Base-by-base conservation (phyloP, 2,888 invertebrate species). In the Busseola fusca region DNA sequence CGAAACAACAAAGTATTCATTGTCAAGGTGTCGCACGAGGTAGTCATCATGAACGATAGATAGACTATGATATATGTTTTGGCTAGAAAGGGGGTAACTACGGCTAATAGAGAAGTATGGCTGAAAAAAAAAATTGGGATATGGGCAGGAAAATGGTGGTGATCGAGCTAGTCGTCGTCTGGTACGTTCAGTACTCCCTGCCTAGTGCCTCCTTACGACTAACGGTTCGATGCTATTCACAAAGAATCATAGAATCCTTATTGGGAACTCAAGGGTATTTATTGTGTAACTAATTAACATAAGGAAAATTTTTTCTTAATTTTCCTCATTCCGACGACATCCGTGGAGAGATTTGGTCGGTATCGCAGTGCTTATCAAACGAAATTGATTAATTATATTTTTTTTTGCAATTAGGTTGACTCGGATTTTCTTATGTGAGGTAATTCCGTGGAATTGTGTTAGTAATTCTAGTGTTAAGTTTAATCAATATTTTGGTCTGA, bases 301-400 rank as follows among this genome's bases (percentile, higher is more conserved):
- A 45, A 56, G 12, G 21, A 34, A 34, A 34, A 7, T 54, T 62
- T 34, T 45, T 65, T 48, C 21, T 18, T 56, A 65, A 58, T 63
- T 79, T 69, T 69, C 64, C 58, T 74, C 58, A 65, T 63, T 69
- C 14, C 18, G 27, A 18, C 45, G 14, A 10, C 14, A 9, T 34
- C 14, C 0, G 37, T n/a, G 58, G 54, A 42, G 65, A 50, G 34
- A 12, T 40, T 58, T 40, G 54, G 56, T 42, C 30, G 74, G 18
- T 57, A 30, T 57, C 42, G n/a, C n/a, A 27, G 40, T 50, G 30
- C 42, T 40, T 54, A 27, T 48, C 18, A 14, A 42, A 50, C 62
- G 9, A 48, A 64, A 34, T 71, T 48, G 37, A 40, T 45, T 42
- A 52, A 1, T 52, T 18, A 3, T 12, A 16, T 25, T 64, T 27